These are phyloP conservation scores for Thereva nobilitata DNA, from an alignment of 2,888 invertebrate species.

Conservation along the genomic window DNA sequence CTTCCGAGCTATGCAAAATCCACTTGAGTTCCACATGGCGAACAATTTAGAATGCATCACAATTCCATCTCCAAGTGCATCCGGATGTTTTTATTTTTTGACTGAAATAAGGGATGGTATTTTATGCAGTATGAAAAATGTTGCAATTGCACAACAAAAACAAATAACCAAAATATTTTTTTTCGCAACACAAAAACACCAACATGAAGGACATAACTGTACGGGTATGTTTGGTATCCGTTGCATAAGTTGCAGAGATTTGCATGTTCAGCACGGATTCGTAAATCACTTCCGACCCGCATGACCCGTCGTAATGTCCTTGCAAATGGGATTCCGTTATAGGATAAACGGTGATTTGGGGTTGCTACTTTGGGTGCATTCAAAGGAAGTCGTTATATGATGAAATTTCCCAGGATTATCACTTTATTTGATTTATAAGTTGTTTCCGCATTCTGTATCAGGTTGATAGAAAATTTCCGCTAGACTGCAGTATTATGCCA, in stretches of 20 bases:
- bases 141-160: conserved; percentile 9
- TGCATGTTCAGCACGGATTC: conserved; percentile 29
- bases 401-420: no score
- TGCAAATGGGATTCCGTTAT: conserved; percentile 21
- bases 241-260: conserved; percentile 17
- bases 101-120: conserved; percentile 2
- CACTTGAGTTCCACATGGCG: conserved; percentile 12
- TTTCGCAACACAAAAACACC: not conserved
- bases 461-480: no score
- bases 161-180: not conserved
- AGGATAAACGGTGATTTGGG: not conserved
- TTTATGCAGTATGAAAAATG: conserved; percentile 30
- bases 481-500: no score
- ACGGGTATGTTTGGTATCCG: not conserved
- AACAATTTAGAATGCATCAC: conserved; percentile 26
- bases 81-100: conserved; percentile 19
- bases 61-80: conserved; percentile 13
- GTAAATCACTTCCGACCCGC: conserved; percentile 26
- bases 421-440: no score
- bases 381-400: no score
- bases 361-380: no score
- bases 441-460: no score
- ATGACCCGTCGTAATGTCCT: conserved; percentile 22
- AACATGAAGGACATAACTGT: conserved; percentile 6
- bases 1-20: not conserved